Base-by-base conservation (phyloP, 2,797 vertebrate genomes). In the Heliangelus exortis region DNA sequence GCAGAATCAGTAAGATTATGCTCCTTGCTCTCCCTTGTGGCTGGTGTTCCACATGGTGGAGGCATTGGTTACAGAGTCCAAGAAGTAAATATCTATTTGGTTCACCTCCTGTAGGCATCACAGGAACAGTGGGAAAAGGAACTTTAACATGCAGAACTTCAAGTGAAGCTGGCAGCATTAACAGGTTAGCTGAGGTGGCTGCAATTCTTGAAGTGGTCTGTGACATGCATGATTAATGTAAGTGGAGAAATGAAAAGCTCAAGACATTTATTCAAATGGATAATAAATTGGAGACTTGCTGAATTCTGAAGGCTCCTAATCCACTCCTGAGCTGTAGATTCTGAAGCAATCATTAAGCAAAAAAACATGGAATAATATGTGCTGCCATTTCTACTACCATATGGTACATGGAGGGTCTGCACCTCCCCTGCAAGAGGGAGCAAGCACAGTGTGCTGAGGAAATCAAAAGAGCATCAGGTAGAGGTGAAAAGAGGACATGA, bases 281-380 rank as follows among this genome's bases (percentile, higher is more conserved):
- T 71, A 75, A 54, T 50, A 68, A 87, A 82, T 81, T 36, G 86
- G 69, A 81, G 47, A 76, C 31, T 93, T 93, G 55, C 77, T 87
- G 92, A 33, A 59, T 90, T 84, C 75, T 84, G 83, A 73, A 79
- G 78, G 59, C 48, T 79, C 51, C 16, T 90, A 66, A 55, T 66
- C 81, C 53, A 69, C 36, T 86, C 12, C 45, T 55, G 18, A n/a
- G 58, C 47, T 34, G n/a, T 66, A 34, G 34, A 29, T 79, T 50
- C 36, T 50, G 51, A 21, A 90, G 43, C 3, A 1, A 41, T 12
- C 58, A 78, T 78, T 50, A 74, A 28, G 43, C 41, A 81, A 48
- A 36, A 36, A 36, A 36, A 36, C 8, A 36, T 57, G 23, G 58
- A 69, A 72, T 48, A 91, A 68, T 20, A 16, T 34, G 43, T 41